These are phyloP conservation scores for Rhynchomys soricoides DNA, from an alignment of 2,113 vertebrate genomes.

Conservation along the genomic window DNA sequence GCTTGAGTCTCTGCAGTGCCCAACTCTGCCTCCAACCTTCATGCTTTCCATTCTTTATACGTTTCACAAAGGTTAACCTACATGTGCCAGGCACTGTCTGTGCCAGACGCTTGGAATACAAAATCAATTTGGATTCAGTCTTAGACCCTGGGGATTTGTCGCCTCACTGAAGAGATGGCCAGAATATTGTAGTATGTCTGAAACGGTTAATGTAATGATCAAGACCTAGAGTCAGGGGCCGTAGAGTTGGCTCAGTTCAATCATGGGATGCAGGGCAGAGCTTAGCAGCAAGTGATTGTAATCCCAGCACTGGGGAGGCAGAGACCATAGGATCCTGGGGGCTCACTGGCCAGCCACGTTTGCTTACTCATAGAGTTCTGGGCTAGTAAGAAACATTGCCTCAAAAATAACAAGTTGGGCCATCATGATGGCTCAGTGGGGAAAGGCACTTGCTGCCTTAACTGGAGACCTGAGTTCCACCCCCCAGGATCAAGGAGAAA, in stretches of 20 bases:
- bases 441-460: not conserved
- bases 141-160: not conserved
- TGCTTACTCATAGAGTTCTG: not conserved
- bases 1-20: not conserved
- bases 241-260: not conserved
- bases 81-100: not conserved
- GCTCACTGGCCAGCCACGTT: not conserved
- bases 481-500: not conserved
- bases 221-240: not conserved
- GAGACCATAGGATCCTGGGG: not conserved
- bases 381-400: not conserved
- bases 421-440: not conserved
- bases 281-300: no score
- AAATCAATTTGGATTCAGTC: not conserved
- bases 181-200: not conserved
- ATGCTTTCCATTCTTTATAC: not conserved
- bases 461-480: not conserved
- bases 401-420: not conserved
- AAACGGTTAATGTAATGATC: not conserved
- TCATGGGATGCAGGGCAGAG: not conserved
- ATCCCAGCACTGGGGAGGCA: not conserved
- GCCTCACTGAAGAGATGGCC: conserved; percentile 11
- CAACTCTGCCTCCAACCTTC: not conserved
- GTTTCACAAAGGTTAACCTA: not conserved
- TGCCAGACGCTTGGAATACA: not conserved